Conservation (phyloP, 92 coral and sea anemone species). For the Galaxea fascicularis region DNA sequence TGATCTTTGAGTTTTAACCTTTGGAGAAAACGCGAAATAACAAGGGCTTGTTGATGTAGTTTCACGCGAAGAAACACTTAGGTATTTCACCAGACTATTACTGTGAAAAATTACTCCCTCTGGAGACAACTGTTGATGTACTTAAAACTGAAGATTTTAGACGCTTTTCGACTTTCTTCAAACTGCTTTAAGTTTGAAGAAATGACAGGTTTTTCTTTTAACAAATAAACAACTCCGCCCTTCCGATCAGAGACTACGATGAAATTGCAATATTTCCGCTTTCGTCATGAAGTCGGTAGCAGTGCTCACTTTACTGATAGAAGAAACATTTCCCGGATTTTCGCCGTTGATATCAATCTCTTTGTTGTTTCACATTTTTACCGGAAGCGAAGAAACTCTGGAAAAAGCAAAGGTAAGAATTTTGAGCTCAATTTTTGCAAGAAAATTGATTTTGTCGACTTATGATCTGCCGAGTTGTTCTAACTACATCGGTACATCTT, state of each 20-base stretch:
- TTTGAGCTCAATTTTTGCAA: not conserved
- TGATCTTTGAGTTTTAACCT: conserved; percentile 18
- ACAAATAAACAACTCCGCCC: conserved; percentile 62
- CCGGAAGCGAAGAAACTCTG: conserved; percentile 28
- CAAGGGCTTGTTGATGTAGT: not conserved
- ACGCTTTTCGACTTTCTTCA: not conserved
- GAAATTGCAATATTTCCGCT: conserved; percentile 36
- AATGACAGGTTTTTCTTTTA: conserved; percentile 31
- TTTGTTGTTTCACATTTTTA: conserved; percentile 30
- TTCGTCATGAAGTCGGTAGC: conserved; percentile 21
- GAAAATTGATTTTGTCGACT: not conserved
- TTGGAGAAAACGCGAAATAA: conserved; percentile 1
- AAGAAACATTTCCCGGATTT: conserved; percentile 31
- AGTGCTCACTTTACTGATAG: conserved; percentile 16
- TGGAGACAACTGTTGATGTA: not conserved
- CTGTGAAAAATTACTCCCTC: not conserved
- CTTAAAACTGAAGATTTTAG: not conserved
- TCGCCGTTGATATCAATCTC: conserved; percentile 37
- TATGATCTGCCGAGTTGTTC: not conserved
- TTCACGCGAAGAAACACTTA: conserved; percentile 8
- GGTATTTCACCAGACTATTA: not conserved
- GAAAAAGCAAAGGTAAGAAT: conserved; percentile 19
- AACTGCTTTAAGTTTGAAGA: not conserved
- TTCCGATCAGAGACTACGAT: conserved; percentile 36
- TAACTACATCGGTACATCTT: conserved; percentile 2